These are phyloP conservation scores for Tachysurus fulvidraco DNA, from an alignment of 2,113 vertebrate species.

Conservation along the genomic window DNA sequence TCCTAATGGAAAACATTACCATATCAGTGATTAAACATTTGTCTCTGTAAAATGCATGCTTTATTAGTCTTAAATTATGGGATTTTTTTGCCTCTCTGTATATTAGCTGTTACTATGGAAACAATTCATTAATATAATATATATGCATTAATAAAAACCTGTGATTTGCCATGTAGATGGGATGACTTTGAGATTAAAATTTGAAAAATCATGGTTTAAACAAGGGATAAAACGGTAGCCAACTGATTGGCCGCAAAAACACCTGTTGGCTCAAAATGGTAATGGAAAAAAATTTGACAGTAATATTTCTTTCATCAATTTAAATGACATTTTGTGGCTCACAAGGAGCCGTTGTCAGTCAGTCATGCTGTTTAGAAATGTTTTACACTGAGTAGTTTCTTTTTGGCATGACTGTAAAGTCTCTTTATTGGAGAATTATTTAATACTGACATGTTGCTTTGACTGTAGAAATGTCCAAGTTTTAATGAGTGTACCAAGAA, in stretches of 20 bases:
- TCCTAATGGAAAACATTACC: not conserved
- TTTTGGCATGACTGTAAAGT: not conserved
- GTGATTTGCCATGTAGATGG: not conserved
- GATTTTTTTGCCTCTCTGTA: not conserved
- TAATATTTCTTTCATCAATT: not conserved
- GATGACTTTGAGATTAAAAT: not conserved
- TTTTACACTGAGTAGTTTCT: not conserved
- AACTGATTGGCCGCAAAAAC: not conserved
- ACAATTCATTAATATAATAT: not conserved
- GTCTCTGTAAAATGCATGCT: not conserved
- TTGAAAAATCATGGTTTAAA: not conserved
- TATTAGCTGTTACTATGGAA: not conserved
- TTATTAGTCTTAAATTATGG: not conserved
- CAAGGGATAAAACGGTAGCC: not conserved
- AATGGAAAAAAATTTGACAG: not conserved
- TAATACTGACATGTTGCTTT: constrained; percentile 15
- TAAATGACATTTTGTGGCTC: not conserved
- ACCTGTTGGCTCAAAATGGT: not conserved
- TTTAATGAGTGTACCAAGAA: not conserved
- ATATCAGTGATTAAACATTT: not conserved
- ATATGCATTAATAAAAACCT: not conserved
- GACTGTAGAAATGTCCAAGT: constrained; percentile 17
- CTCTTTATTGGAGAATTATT: not conserved
- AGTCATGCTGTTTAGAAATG: not conserved
- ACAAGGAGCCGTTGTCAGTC: not conserved